Evolutionary conservation across 2,113 vertebrate genomes (phyloP).

Genomic region (Perognathus longimembris): DNA sequence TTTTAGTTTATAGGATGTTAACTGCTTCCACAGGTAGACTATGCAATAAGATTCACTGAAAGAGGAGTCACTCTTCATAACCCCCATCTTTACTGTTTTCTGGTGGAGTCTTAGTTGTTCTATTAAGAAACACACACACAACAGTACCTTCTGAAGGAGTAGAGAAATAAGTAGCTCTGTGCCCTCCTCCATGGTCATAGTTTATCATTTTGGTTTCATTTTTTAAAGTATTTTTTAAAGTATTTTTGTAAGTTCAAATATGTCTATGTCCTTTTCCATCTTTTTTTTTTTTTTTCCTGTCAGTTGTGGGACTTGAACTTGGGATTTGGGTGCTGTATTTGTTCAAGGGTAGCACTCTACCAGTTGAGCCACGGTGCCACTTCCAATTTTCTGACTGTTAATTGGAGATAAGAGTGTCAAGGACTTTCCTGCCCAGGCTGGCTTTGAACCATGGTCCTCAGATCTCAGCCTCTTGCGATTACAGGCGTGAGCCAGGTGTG

Average conservation of each 20-base stretch:
- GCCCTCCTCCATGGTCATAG: not conserved
- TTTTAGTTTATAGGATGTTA: not conserved
- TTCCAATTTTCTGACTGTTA: no score
- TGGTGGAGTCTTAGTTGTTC: slow-evolving; percentile 2
- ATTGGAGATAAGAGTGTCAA: no score
- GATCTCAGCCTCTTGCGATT: no score
- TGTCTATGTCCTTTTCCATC: not conserved
- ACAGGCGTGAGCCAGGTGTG: no score
- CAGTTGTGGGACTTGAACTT: no score
- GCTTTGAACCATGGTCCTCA: no score
- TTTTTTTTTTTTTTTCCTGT: no score
- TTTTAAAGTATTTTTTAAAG: not conserved
- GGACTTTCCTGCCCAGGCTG: no score
- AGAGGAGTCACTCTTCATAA: not conserved
- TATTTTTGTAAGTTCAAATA: not conserved
- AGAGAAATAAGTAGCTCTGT: not conserved
- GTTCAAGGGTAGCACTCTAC: no score
- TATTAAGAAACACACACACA: not conserved
- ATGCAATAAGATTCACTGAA: not conserved
- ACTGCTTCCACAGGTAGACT: not conserved
- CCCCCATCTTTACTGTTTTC: not conserved
- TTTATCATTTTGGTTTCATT: not conserved
- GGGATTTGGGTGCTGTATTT: no score
- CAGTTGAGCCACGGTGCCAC: no score
- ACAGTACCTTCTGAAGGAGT: slow-evolving; percentile 55